Evolutionary conservation across 1,140 invertebrate species (phyloP).

Genomic region (Nephotettix cincticeps): DNA sequence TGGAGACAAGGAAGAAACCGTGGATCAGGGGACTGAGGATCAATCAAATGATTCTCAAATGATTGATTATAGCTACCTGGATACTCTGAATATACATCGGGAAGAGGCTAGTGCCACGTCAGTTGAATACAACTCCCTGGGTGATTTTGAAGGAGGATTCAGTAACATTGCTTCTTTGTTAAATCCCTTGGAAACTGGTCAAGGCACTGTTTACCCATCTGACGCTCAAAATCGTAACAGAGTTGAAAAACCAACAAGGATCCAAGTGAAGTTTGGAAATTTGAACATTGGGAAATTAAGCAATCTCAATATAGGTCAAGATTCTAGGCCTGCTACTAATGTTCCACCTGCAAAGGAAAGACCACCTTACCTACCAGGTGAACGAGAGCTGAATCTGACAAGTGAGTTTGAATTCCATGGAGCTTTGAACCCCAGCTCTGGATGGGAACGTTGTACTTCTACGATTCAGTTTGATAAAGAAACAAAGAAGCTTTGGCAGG

Average conservation of each 20-base stretch:
- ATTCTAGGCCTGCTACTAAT: conserved; percentile 4
- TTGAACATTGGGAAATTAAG: conserved; percentile 40
- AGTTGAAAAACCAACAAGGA: conserved; percentile 32
- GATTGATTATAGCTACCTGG: conserved; percentile 35
- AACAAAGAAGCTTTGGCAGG: conserved; percentile 75
- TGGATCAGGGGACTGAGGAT: conserved; percentile 5
- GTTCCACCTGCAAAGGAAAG: neutral
- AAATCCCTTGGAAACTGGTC: conserved; percentile 22
- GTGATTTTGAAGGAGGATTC: conserved; percentile 23
- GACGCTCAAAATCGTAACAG: conserved; percentile 1
- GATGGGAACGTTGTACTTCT: conserved; percentile 74
- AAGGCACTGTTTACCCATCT: conserved; percentile 7
- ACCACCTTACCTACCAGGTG: conserved; percentile 60
- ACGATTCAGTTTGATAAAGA: conserved; percentile 79
- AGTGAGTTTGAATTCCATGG: conserved; percentile 64
- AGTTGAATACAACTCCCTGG: conserved; percentile 15
- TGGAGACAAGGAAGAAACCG: conserved; percentile 53
- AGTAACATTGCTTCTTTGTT: conserved; percentile 31
- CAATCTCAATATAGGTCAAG: conserved; percentile 40
- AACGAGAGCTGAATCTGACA: conserved; percentile 75
- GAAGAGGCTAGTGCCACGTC: neutral
- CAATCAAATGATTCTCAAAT: conserved; percentile 25
- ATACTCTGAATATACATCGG: neutral
- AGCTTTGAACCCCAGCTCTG: conserved; percentile 21
- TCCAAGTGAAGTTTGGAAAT: conserved; percentile 42